Percentiles rank a stretch among this genome's conserved stretches.
phyloP scores from a whole-genome alignment of 1,140 invertebrate genomes.

The Trichomalopsis sarcophagae region DNA sequence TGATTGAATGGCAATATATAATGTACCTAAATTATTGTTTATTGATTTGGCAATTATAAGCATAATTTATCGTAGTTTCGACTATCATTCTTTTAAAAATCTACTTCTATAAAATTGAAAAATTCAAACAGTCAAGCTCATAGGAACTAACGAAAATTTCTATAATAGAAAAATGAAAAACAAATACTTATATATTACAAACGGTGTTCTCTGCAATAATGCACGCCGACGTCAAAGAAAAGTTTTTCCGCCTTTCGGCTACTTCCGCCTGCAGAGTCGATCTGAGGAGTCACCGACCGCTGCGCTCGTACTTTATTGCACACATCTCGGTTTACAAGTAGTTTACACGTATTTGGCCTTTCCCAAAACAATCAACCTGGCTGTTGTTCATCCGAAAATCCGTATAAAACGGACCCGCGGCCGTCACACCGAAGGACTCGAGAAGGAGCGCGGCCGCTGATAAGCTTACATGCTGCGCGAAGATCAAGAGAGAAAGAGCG shows the following conservation, averaged over 20 bases:
- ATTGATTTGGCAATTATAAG: too few species aligned
- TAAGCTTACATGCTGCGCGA: not conserved
- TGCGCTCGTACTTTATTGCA: not conserved
- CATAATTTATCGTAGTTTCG: too few species aligned
- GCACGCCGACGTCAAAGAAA: not conserved
- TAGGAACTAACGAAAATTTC: too few species aligned
- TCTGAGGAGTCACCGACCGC: not conserved
- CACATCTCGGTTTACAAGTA: conserved; percentile 11
- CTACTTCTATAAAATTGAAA: too few species aligned
- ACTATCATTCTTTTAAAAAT: too few species aligned
- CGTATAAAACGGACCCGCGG: not conserved
- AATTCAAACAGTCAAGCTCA: too few species aligned
- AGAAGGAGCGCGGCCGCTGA: not conserved
- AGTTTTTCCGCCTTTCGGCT: not conserved
- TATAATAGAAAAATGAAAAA: too few species aligned
- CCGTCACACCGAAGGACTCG: not conserved
- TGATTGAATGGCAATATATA: too few species aligned
- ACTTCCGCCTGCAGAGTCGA: not conserved
- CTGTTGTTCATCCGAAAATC: not conserved
- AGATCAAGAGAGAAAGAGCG: not conserved
- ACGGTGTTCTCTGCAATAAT: not conserved
- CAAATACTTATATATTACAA: too few species aligned
- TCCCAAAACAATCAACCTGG: conserved; percentile 17
- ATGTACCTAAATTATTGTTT: too few species aligned
- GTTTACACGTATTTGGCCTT: not conserved